phyloP scores from a whole-genome alignment of 2,888 invertebrate genomes.

The Metellina segmentata region DNA sequence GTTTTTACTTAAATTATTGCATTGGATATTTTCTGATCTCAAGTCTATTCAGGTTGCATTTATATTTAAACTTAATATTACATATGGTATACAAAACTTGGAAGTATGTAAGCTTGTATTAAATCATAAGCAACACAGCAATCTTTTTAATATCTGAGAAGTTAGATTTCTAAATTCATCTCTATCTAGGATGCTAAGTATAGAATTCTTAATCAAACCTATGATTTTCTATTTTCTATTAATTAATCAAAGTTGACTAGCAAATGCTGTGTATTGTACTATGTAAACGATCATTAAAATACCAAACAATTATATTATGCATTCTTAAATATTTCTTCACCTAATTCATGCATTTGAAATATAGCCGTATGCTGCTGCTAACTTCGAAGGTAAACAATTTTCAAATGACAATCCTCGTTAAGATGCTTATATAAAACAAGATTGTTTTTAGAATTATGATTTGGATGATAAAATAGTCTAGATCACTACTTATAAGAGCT shows the following conservation, averaged over 20 bases:
- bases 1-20: too few species aligned
- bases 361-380: not conserved
- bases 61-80: too few species aligned
- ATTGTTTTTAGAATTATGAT: not conserved
- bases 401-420: not conserved
- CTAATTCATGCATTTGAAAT: not conserved
- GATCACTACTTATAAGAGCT: not conserved
- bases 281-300: not conserved
- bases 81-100: too few species aligned
- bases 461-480: not conserved
- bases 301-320: too few species aligned
- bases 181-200: not conserved
- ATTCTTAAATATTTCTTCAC: not conserved
- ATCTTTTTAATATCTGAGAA: not conserved
- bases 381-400: not conserved
- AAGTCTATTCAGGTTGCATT: too few species aligned
- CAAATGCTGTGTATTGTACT: not conserved
- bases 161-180: not conserved
- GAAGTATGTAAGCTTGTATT: too few species aligned
- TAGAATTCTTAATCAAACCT: not conserved
- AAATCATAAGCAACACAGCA: too few species aligned
- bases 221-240: not conserved
- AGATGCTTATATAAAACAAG: not conserved
- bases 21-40: too few species aligned
- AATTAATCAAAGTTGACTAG: not conserved